phyloP scores from a whole-genome alignment of 1,140 invertebrate genomes.

The Euwallacea fornicatus region DNA sequence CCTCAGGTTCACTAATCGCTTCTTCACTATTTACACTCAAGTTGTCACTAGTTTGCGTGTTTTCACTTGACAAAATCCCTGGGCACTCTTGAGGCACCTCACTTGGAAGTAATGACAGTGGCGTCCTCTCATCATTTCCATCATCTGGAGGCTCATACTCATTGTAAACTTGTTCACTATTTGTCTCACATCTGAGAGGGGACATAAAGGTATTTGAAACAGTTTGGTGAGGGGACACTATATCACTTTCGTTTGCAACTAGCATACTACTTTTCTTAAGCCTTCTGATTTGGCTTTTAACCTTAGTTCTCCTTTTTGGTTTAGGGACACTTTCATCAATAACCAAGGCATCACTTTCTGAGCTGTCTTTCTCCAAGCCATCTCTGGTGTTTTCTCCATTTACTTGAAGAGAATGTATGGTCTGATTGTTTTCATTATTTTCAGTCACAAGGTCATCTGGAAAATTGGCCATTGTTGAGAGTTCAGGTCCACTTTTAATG shows the following conservation, averaged over 20 bases:
- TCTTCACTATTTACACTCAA: too few relatives aligned
- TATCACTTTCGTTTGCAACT: neutral
- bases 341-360: slow-evolving; percentile 50
- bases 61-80: slow-evolving; percentile 18
- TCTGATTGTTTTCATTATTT: slow-evolving; percentile 31
- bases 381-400: slow-evolving; percentile 43
- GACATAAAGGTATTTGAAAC: too few relatives aligned
- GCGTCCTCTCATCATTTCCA: neutral
- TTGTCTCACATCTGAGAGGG: too few relatives aligned
- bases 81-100: neutral
- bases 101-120: slow-evolving; percentile 6
- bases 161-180: too few relatives aligned
- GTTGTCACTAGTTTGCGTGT: neutral
- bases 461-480: slow-evolving; percentile 48
- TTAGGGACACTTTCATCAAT: slow-evolving; percentile 51
- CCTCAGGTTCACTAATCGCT: too few relatives aligned
- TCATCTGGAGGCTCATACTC: too few relatives aligned
- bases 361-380: slow-evolving; percentile 44
- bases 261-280: slow-evolving; percentile 1
- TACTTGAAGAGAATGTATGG: slow-evolving; percentile 36
- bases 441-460: slow-evolving; percentile 41
- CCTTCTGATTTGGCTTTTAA: neutral
- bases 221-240: too few relatives aligned
- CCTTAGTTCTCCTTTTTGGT: slow-evolving; percentile 26
- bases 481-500: slow-evolving; percentile 42